These are phyloP conservation scores for Phaonia tiefii DNA, from an alignment of 2,888 invertebrate species.

Conservation along the genomic window DNA sequence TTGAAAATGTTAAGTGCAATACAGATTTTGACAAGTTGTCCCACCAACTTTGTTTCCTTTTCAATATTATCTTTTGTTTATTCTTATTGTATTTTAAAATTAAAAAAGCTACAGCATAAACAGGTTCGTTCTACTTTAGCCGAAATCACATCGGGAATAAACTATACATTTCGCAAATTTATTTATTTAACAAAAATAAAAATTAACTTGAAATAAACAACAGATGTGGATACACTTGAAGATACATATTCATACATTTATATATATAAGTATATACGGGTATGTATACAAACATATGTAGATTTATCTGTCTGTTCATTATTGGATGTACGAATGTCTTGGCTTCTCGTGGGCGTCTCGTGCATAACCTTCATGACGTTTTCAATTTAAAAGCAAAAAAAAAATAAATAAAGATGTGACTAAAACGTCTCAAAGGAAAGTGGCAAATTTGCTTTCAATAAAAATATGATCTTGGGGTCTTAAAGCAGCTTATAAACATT, in stretches of 20 bases:
- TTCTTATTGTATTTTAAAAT: too few relatives aligned
- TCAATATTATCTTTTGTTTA: background rate
- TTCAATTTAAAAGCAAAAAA: slow-evolving; percentile 21
- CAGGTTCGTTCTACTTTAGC: slow-evolving; percentile 6
- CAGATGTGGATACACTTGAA: background rate
- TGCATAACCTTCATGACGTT: slow-evolving; percentile 59
- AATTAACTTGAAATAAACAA: background rate
- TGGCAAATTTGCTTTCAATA: slow-evolving; percentile 24
- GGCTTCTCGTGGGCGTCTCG: slow-evolving; percentile 48
- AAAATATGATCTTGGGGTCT: background rate
- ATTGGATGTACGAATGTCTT: background rate
- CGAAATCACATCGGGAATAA: too few relatives aligned
- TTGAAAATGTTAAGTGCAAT: slow-evolving; percentile 55
- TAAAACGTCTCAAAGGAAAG: slow-evolving; percentile 46
- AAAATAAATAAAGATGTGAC: slow-evolving; percentile 39
- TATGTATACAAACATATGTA: background rate
- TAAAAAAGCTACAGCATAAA: background rate
- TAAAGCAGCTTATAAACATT: too few relatives aligned
- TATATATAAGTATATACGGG: background rate
- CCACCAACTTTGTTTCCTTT: background rate
- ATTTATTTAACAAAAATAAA: too few relatives aligned
- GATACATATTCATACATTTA: background rate
- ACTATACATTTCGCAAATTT: too few relatives aligned
- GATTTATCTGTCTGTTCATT: background rate
- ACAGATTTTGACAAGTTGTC: slow-evolving; percentile 27